phyloP scores from a whole-genome alignment of 2,113 vertebrate species.

The Pionites leucogaster region DNA sequence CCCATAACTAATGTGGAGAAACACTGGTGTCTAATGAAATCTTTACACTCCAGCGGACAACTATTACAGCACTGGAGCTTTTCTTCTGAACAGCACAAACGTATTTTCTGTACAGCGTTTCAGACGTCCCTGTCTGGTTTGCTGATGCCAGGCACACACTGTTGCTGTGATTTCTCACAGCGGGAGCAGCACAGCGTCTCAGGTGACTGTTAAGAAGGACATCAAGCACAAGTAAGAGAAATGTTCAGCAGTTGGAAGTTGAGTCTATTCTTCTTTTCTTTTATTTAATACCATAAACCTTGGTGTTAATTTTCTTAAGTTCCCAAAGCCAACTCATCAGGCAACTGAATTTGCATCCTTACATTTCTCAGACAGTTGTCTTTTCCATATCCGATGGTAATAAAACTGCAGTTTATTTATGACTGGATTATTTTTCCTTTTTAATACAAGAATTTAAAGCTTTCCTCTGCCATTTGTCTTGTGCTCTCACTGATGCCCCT shows the following conservation, averaged over 20 bases:
- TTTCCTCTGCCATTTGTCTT: not conserved
- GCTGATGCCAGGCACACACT: not conserved
- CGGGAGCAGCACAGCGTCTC: not conserved
- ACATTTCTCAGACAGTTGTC: not conserved
- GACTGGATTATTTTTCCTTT: not conserved
- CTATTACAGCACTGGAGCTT: not conserved
- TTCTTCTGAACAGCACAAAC: not conserved
- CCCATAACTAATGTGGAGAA: not conserved
- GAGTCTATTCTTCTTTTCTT: not conserved
- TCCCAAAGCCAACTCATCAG: not conserved
- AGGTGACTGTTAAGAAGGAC: not conserved
- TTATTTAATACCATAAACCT: not conserved
- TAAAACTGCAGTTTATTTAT: not conserved
- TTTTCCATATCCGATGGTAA: not conserved
- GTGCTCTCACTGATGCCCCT: not conserved
- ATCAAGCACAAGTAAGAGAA: not conserved
- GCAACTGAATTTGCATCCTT: not conserved
- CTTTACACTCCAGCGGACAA: not conserved
- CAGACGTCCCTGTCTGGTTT: not conserved
- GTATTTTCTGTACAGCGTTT: not conserved
- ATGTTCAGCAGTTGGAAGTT: not conserved
- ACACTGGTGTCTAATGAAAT: not conserved
- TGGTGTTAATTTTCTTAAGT: not conserved
- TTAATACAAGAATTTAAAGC: not conserved
- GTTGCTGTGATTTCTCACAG: accelerated